A percentile compares a stretch with the other conserved stretches of the same genome.
These are phyloP conservation scores for Cheilinus undulatus DNA, from an alignment of 2,113 vertebrate species.

Conservation along the genomic window DNA sequence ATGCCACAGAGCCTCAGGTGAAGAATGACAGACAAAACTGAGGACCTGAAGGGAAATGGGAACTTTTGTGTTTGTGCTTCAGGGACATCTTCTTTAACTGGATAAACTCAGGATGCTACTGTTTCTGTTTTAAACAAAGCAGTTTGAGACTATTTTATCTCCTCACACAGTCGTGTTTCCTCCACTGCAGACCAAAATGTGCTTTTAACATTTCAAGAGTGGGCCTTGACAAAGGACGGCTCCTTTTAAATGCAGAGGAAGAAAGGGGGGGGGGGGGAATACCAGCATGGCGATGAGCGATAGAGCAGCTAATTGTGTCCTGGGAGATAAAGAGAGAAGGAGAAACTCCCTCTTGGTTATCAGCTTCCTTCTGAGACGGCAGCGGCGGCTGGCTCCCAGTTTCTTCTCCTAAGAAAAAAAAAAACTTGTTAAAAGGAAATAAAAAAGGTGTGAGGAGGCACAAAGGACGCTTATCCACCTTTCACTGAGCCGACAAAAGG, in stretches of 20 bases:
- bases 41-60: conserved; percentile 9
- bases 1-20: conserved; percentile 2
- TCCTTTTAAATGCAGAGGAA: conserved; percentile 52
- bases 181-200: conserved; percentile 24
- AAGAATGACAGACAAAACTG: not conserved
- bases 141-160: conserved; percentile 59
- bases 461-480: conserved; percentile 79
- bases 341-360: conserved; percentile 75
- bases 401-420: conserved; percentile 54
- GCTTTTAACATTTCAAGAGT: conserved; percentile 60
- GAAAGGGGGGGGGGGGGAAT: not conserved
- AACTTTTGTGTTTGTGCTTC: conserved; percentile 43
- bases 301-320: conserved; percentile 82
- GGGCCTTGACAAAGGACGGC: conserved; percentile 47
- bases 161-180: conserved; percentile 43
- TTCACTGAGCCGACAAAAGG: conserved; percentile 75
- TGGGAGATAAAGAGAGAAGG: conserved; percentile 72
- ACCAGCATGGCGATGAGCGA: conserved; percentile 65
- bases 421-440: conserved; percentile 81
- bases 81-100: conserved; percentile 25
- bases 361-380: conserved; percentile 59
- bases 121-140: conserved; percentile 52
- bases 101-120: conserved; percentile 34
- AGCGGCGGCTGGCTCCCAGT: conserved; percentile 32
- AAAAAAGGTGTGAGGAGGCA: conserved; percentile 73